These are phyloP conservation scores for Scaptomyza polygonia DNA, from an alignment of 2,888 invertebrate genomes.

Conservation along the genomic window DNA sequence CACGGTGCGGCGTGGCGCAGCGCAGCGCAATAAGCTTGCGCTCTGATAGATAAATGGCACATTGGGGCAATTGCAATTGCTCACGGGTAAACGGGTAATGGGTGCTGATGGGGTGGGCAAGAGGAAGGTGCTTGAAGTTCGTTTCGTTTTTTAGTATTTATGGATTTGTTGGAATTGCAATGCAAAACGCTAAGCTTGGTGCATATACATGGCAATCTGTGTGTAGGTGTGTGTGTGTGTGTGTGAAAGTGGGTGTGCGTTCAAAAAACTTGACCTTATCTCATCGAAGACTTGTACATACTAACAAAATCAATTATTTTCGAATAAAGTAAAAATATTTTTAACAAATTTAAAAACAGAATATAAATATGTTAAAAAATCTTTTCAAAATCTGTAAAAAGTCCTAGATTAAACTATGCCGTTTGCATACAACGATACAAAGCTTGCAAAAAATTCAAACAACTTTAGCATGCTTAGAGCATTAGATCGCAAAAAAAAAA, in stretches of 20 bases:
- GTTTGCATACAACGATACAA: not conserved
- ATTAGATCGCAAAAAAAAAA: conserved; percentile 24
- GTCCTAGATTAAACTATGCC: not conserved
- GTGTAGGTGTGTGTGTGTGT: conserved; percentile 3
- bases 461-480: conserved; percentile 6
- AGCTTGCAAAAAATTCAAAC: not conserved
- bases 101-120: not conserved
- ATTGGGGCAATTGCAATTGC: conserved; percentile 11
- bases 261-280: conserved; percentile 5
- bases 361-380: too few relatives aligned
- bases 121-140: conserved; percentile 44
- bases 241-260: not conserved
- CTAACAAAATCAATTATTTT: conserved; percentile 14
- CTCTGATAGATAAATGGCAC: conserved; percentile 54
- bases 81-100: not conserved
- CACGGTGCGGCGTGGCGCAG: too few relatives aligned
- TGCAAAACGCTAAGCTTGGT: conserved; percentile 41
- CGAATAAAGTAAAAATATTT: not conserved
- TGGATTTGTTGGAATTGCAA: conserved; percentile 53
- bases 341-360: not conserved
- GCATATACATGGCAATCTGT: conserved; percentile 20
- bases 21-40: conserved; percentile 44
- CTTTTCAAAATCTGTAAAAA: not conserved
- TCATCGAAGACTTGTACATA: conserved; percentile 26
- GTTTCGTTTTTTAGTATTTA: conserved; percentile 40